Percentiles rank a stretch among this genome's conserved stretches.
Conservation (phyloP, 2,888 invertebrate species). For the Aspidapion aeneum region DNA sequence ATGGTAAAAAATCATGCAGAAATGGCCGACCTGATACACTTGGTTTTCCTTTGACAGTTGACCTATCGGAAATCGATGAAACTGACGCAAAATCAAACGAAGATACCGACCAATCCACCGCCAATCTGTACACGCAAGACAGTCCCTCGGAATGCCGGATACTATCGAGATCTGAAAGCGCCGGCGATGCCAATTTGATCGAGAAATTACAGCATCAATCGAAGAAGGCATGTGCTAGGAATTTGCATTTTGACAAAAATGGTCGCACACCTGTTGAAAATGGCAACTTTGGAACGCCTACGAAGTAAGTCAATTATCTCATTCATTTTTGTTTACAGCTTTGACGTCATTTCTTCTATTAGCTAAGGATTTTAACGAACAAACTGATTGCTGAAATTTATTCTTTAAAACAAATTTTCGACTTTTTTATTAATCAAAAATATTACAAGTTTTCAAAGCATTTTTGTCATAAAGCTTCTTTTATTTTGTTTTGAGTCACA, state of each 20-base stretch:
- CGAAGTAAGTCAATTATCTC: slow-evolving; percentile 52
- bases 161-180: slow-evolving; percentile 67
- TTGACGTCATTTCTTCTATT: no score
- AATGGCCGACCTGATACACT: no score
- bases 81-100: slow-evolving; percentile 22
- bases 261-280: slow-evolving; percentile 38
- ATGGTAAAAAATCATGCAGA: no score
- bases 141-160: slow-evolving; percentile 59
- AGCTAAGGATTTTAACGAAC: no score
- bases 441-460: no score
- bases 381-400: no score
- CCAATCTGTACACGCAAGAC: slow-evolving; percentile 38
- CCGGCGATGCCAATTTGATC: slow-evolving; percentile 74
- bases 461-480: no score
- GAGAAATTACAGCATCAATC: slow-evolving; percentile 60
- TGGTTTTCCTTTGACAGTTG: no score
- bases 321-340: no score
- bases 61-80: slow-evolving; percentile 15
- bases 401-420: no score
- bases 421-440: no score
- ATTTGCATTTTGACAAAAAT: slow-evolving; percentile 53
- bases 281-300: slow-evolving; percentile 49
- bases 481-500: no score
- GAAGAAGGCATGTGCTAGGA: slow-evolving; percentile 54
- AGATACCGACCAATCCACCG: slow-evolving; percentile 12